Base-by-base conservation (phyloP, 23 tunicate species). In the Trididemnum clinides region DNA sequence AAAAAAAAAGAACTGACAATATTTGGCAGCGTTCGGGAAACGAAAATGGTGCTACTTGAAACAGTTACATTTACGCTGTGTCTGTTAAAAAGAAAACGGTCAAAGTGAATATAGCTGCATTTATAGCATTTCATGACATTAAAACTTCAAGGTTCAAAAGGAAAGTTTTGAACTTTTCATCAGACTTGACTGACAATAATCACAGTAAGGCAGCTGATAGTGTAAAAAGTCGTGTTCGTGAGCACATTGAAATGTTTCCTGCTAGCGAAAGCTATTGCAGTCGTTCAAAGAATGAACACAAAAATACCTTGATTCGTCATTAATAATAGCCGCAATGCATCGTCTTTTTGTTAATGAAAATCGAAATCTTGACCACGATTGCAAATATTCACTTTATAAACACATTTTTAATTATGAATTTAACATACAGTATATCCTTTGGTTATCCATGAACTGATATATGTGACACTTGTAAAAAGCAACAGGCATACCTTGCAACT, bases 331-430 rank as follows among this genome's bases (percentile, higher is more conserved):
- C 15, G 57, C 37, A 38, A 73, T 73, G 80, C 80, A 73, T 73
- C 80, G 57, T 2, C 5, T 73, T 6, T 35, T 73, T 22, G 15
- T 73, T 3, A 5, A 37, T 19, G 80, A 73, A 73, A 73, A 73
- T 30, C 28, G 29, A 2, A 57, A 73, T 73, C 31, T 73, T 20
- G 7, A 20, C 7, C 19, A 73, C 33, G 31, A 22, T 2, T 73
- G 80, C 80, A 73, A 38, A 21, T 73, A 73, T 38, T 38, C 57
- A 5, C 57, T 73, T 21, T 73, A 73, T 37, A 19, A 37, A 29
- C 28, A 73, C 57, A 73, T 73, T 7, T 73, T 73, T 38, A 73
- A 73, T 73, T 39, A 73, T 37, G 80, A 73, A 73, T 73, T 73
- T 57, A 73, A n/a, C n/a, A n/a, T n/a, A n/a, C n/a, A n/a, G 38